phyloP scores from a whole-genome alignment of 2,888 invertebrate genomes.

The Parnassius apollo region DNA sequence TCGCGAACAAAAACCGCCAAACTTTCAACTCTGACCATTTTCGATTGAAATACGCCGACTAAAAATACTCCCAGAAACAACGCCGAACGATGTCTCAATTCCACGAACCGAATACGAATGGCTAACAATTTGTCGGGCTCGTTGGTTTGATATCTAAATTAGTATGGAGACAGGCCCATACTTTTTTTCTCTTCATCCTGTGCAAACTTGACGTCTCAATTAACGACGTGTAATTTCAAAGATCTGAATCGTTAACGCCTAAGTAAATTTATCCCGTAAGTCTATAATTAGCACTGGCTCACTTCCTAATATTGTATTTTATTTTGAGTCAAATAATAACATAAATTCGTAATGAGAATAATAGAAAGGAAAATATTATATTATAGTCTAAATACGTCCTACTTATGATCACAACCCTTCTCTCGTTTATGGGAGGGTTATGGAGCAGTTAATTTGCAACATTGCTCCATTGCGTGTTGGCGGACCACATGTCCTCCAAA shows the following conservation, averaged over 20 bases:
- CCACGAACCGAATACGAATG: conserved; percentile 65
- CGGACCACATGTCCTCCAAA: too few species aligned
- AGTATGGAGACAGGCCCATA: conserved; percentile 68
- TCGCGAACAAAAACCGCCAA: conserved; percentile 54
- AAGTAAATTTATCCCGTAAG: conserved; percentile 38
- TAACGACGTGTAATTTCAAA: conserved; percentile 72
- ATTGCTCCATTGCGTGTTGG: too few species aligned
- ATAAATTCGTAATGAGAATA: too few species aligned
- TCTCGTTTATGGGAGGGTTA: too few species aligned
- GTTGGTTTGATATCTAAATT: conserved; percentile 76
- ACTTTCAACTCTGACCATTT: conserved; percentile 43
- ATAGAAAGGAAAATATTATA: too few species aligned
- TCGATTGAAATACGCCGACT: conserved; percentile 43
- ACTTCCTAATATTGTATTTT: neutral
- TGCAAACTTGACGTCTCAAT: conserved; percentile 71
- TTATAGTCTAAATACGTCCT: too few species aligned
- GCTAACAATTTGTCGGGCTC: conserved; percentile 71
- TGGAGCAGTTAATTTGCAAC: too few species aligned
- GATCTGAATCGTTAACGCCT: conserved; percentile 64
- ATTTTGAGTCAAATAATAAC: too few species aligned
- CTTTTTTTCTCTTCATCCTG: conserved; percentile 50
- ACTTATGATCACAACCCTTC: too few species aligned
- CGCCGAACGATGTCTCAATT: conserved; percentile 53
- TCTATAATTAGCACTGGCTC: conserved; percentile 10
- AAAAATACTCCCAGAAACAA: conserved; percentile 41